These are phyloP conservation scores for Cryptoblepharus egeriae DNA, from an alignment of 2,797 vertebrate species.

Conservation along the genomic window DNA sequence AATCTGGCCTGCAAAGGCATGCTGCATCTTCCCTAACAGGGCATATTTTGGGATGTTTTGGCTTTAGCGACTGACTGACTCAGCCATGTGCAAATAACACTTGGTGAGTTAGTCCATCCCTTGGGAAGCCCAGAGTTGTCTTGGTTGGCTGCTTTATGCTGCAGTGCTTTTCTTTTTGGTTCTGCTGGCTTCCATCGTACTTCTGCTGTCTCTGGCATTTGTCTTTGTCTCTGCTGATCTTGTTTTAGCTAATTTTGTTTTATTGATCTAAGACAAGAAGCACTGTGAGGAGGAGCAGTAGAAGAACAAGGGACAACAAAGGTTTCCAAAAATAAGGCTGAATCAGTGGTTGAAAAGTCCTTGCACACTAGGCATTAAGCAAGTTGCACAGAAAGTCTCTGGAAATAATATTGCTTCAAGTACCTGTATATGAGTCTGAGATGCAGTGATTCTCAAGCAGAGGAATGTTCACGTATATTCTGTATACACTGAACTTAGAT, in stretches of 20 bases:
- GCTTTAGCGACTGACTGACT: neutral
- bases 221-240: conserved; percentile 24
- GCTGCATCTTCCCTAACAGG: conserved; percentile 11
- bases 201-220: conserved; percentile 33
- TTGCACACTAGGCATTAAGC: conserved; percentile 6
- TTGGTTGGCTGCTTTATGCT: conserved; percentile 26
- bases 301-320: conserved; percentile 3
- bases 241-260: conserved; percentile 48
- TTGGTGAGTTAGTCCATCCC: neutral
- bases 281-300: conserved; percentile 15
- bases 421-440: no score
- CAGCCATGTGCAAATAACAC: rapidly evolving
- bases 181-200: rapidly evolving
- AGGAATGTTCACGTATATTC: neutral
- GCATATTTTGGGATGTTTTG: conserved; percentile 27
- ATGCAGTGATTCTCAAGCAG: no score
- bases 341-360: conserved; percentile 10
- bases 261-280: conserved; percentile 33
- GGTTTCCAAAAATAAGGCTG: conserved; percentile 25
- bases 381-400: conserved; percentile 7
- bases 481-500: neutral
- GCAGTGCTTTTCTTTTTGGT: conserved; percentile 29
- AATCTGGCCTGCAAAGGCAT: conserved; percentile 25
- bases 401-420: conserved; percentile 6
- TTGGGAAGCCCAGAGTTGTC: conserved; percentile 5